Evolutionary conservation across 2,888 invertebrate genomes (phyloP).

Genomic region (Scrobipalpa atriplicella): DNA sequence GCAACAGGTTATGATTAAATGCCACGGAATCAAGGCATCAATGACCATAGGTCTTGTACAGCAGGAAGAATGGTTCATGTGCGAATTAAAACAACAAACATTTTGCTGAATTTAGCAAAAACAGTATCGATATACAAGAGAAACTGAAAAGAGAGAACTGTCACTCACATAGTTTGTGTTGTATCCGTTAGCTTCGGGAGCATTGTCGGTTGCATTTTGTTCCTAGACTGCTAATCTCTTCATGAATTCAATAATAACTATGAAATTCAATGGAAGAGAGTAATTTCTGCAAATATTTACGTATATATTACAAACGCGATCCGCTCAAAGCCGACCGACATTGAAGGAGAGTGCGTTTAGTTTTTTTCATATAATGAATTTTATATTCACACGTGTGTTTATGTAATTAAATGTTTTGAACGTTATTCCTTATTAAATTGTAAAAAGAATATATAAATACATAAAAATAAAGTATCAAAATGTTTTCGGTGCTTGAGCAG

Average conservation of each 20-base stretch:
- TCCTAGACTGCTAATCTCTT: slow-evolving; percentile 54
- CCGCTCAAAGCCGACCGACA: slow-evolving; percentile 68
- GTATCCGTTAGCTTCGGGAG: slow-evolving; percentile 72
- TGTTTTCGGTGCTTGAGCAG: background rate
- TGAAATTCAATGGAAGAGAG: slow-evolving; percentile 44
- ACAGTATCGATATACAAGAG: slow-evolving; percentile 15
- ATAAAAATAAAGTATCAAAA: background rate
- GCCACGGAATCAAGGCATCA: background rate
- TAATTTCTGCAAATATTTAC: slow-evolving; percentile 54
- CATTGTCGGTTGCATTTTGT: slow-evolving; percentile 70
- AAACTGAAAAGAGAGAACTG: slow-evolving; percentile 33
- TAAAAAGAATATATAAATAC: too few relatives aligned
- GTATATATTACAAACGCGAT: slow-evolving; percentile 61
- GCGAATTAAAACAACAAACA: background rate
- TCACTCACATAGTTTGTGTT: slow-evolving; percentile 78
- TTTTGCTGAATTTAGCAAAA: slow-evolving; percentile 8
- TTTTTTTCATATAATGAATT: slow-evolving; percentile 31
- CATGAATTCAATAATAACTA: slow-evolving; percentile 58
- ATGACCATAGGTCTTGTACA: background rate
- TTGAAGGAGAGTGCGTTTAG: slow-evolving; percentile 49
- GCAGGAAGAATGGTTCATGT: background rate
- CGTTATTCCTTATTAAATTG: too few relatives aligned
- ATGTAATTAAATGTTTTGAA: background rate
- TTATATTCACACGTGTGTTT: slow-evolving; percentile 2
- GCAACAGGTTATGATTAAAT: slow-evolving; percentile 6